Conservation (phyloP, 2,113 vertebrate species). For the Sinocyclocheilus rhinocerous region DNA sequence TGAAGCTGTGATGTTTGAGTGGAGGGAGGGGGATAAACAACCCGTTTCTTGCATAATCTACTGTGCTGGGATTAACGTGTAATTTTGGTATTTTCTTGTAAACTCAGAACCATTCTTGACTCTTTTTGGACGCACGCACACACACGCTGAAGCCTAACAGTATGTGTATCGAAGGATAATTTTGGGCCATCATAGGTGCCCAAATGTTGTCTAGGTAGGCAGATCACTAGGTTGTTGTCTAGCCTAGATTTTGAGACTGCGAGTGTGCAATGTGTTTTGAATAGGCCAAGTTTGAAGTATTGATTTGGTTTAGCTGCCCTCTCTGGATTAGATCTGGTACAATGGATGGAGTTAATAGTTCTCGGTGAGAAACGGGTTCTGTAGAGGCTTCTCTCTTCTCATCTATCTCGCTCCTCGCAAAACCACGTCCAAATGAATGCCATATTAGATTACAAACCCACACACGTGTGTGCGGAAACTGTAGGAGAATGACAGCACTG, state of each 20-base stretch:
- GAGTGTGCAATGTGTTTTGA: background rate
- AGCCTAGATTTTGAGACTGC: background rate
- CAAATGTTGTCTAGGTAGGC: background rate
- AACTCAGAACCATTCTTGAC: background rate
- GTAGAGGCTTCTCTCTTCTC: background rate
- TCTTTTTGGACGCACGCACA: background rate
- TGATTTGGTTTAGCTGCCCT: slow-evolving; percentile 6
- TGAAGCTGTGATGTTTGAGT: slow-evolving; percentile 61
- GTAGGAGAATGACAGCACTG: slow-evolving; percentile 3
- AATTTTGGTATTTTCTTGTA: slow-evolving; percentile 35
- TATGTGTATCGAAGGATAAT: background rate
- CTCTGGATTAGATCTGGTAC: slow-evolving; percentile 30
- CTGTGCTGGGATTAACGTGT: slow-evolving; percentile 70
- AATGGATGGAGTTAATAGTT: slow-evolving; percentile 56
- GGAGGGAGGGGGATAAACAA: slow-evolving; percentile 59
- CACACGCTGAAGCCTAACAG: background rate
- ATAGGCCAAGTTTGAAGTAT: slow-evolving; percentile 17
- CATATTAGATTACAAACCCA: background rate
- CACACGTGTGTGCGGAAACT: background rate
- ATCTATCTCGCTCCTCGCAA: background rate
- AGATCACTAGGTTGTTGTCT: background rate
- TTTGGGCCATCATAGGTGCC: background rate
- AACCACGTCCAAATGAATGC: background rate
- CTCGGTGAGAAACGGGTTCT: background rate
- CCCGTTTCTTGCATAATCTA: slow-evolving; percentile 76